Conservation (phyloP, 2,888 invertebrate species). For the Rotaria macrura region DNA sequence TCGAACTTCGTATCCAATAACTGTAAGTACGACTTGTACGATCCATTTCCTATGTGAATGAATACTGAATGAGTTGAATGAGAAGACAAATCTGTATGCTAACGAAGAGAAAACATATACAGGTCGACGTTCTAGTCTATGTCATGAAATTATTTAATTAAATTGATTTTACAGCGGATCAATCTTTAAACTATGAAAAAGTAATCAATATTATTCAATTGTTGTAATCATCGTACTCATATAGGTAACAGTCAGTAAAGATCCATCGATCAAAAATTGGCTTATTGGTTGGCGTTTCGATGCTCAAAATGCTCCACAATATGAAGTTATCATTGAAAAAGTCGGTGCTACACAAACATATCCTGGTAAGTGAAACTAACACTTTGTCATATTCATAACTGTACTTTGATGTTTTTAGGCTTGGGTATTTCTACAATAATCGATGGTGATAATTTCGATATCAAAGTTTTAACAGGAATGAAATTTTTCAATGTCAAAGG, state of each 20-base stretch:
- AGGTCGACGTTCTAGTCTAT: too few relatives aligned
- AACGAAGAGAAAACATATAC: too few relatives aligned
- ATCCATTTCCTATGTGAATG: too few relatives aligned
- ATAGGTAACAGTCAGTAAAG: background rate
- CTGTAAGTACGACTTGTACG: background rate
- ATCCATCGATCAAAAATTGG: background rate
- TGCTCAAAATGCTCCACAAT: background rate
- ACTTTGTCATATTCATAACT: too few relatives aligned
- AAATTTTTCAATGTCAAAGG: constrained; percentile 15
- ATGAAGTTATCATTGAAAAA: constrained; percentile 5
- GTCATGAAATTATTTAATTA: too few relatives aligned
- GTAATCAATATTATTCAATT: too few relatives aligned
- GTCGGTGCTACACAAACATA: background rate
- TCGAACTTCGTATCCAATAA: background rate
- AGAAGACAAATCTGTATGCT: too few relatives aligned
- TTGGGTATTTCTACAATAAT: background rate
- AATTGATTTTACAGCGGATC: too few relatives aligned
- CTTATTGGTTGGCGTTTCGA: background rate
- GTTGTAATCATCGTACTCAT: background rate
- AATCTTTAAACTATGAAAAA: too few relatives aligned
- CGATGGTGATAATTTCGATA: background rate
- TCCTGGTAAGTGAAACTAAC: too few relatives aligned
- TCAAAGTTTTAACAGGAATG: constrained; percentile 13
- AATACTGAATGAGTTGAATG: too few relatives aligned
- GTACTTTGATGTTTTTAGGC: background rate